A percentile compares a stretch with the other conserved stretches of the same genome.
Evolutionary conservation across 2,797 vertebrate species (phyloP).

Genomic region (Gallinago nigripennis): DNA sequence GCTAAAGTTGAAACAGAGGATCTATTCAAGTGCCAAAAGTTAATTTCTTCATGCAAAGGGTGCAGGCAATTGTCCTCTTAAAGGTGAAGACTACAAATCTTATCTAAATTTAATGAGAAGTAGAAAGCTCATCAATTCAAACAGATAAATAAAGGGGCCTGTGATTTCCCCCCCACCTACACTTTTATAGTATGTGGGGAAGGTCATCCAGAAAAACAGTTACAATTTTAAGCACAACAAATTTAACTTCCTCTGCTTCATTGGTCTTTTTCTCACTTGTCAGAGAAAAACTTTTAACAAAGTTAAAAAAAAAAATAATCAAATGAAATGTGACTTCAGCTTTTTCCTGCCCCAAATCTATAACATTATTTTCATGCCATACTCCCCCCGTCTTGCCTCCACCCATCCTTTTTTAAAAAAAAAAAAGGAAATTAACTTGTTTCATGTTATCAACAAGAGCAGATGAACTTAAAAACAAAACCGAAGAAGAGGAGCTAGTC

Average conservation of each 20-base stretch:
- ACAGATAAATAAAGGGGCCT: neutral
- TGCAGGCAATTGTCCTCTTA: neutral
- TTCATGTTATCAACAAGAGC: neutral
- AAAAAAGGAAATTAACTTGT: neutral
- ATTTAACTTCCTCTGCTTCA: neutral
- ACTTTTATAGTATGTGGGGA: neutral
- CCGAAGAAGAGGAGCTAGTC: neutral
- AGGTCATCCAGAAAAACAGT: neutral
- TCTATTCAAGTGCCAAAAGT: neutral
- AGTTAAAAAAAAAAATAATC: neutral
- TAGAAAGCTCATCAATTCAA: neutral
- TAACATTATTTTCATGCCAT: neutral
- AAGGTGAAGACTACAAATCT: neutral
- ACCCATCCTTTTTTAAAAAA: fast-evolving
- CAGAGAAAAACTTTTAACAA: neutral
- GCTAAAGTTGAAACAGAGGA: neutral
- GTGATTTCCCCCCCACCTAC: neutral
- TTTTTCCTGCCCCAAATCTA: neutral
- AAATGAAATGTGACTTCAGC: neutral
- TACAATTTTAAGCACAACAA: neutral
- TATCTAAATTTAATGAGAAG: neutral
- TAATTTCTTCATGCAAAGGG: conserved; percentile 10
- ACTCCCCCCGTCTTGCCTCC: too few relatives aligned
- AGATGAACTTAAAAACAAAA: neutral
- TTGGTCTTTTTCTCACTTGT: neutral